phyloP scores from a whole-genome alignment of 1,140 invertebrate genomes.

The Brachionus koreanus region DNA sequence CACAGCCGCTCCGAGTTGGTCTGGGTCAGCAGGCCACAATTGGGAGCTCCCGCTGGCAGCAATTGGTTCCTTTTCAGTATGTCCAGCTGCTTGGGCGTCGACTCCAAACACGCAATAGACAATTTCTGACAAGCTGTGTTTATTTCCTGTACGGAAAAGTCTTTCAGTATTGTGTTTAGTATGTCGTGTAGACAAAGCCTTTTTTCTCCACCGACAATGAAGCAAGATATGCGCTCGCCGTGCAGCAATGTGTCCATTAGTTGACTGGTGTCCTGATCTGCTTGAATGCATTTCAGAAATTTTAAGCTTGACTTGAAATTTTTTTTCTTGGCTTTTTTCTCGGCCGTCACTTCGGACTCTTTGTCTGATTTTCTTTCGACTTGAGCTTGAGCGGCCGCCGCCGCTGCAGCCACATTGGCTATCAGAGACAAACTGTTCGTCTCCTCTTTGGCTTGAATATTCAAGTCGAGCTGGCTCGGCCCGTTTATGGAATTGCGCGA shows the following conservation, averaged over 20 bases:
- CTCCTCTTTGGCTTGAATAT: not conserved
- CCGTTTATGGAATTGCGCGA: not conserved
- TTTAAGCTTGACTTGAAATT: not conserved
- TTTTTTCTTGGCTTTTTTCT: not conserved
- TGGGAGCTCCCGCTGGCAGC: conserved; percentile 73
- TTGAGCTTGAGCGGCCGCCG: not conserved
- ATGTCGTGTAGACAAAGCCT: conserved; percentile 90
- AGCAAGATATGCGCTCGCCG: conserved; percentile 85
- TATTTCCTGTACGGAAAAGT: conserved; percentile 82
- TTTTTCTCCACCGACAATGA: conserved; percentile 88
- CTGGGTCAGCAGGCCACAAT: conserved; percentile 93
- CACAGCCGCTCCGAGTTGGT: conserved; percentile 91
- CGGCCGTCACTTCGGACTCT: not conserved
- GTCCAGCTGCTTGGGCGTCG: conserved; percentile 83
- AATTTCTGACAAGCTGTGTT: conserved; percentile 86
- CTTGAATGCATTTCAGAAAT: conserved; percentile 36
- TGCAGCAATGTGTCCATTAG: conserved; percentile 36
- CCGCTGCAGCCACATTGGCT: not conserved
- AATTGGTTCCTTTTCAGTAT: conserved; percentile 73
- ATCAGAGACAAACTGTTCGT: not conserved
- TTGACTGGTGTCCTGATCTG: conserved; percentile 22
- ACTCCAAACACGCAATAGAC: conserved; percentile 88
- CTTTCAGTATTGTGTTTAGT: conserved; percentile 80
- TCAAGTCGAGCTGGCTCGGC: not conserved
- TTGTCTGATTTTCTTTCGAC: not conserved